Conservation (phyloP, 2,888 invertebrate genomes). For the Xanthia togata region DNA sequence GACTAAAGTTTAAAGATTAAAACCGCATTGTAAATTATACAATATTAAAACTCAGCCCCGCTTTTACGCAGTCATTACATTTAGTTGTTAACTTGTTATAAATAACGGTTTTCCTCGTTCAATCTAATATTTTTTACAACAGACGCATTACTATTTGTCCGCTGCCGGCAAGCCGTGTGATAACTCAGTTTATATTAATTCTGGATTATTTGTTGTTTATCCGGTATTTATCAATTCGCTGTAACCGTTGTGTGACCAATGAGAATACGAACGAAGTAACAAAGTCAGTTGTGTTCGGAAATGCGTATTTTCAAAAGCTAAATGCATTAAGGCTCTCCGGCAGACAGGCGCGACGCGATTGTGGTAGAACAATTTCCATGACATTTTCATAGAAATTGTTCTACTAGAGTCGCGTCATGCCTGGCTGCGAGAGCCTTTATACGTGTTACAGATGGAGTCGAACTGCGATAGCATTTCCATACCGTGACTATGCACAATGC, state of each 20-base stretch:
- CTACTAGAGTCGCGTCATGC: background rate
- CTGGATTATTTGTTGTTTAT: constrained; percentile 39
- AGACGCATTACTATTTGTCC: constrained; percentile 66
- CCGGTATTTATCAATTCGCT: constrained; percentile 37
- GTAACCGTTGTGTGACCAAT: constrained; percentile 18
- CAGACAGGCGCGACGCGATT: background rate
- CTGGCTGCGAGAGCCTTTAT: background rate
- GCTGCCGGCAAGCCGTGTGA: constrained; percentile 62
- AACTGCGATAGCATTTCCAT: background rate
- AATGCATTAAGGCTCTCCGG: background rate
- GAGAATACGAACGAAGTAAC: background rate
- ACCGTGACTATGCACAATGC: background rate
- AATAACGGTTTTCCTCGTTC: constrained; percentile 61
- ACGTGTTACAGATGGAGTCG: background rate
- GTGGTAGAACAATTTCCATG: background rate
- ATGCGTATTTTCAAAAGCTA: background rate
- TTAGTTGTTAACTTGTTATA: constrained; percentile 56
- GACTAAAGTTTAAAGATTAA: constrained; percentile 25
- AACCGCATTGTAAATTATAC: constrained; percentile 50
- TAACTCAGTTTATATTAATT: constrained; percentile 57
- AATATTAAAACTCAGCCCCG: constrained; percentile 42
- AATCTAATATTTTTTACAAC: constrained; percentile 54
- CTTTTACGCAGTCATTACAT: constrained; percentile 52
- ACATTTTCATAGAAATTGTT: background rate
- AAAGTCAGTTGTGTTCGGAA: background rate